A percentile compares a stretch with the other conserved stretches of the same genome.
Evolutionary conservation across 2,113 vertebrate species (phyloP).

Genomic region (Brienomyrus longianalis): DNA sequence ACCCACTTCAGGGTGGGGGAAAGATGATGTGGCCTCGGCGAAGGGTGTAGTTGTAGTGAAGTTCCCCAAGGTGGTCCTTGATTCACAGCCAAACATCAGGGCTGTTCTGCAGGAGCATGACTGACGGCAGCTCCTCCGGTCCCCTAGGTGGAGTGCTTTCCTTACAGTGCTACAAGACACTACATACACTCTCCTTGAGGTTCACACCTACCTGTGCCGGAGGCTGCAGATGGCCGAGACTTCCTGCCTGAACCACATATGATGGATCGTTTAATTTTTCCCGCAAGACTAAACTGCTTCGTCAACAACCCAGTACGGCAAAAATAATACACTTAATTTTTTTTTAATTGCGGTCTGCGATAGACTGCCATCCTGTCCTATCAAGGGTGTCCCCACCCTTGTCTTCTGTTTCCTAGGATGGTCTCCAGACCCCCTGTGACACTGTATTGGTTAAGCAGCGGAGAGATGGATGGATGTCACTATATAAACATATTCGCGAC

Average conservation of each 20-base stretch:
- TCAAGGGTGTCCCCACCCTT: background rate
- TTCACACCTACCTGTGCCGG: background rate
- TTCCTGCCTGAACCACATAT: background rate
- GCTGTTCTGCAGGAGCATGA: background rate
- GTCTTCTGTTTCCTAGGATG: background rate
- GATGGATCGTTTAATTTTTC: background rate
- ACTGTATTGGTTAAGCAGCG: background rate
- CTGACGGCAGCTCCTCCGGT: background rate
- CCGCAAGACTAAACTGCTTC: background rate
- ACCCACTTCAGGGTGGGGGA: background rate
- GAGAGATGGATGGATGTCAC: background rate
- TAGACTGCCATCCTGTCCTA: background rate
- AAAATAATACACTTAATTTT: background rate
- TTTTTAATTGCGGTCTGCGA: background rate
- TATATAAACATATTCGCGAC: background rate
- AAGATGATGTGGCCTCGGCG: background rate
- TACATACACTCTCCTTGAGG: background rate
- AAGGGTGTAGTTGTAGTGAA: background rate
- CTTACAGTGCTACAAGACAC: background rate
- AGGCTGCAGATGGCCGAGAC: background rate
- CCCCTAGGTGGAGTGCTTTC: background rate
- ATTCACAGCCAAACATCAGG: background rate
- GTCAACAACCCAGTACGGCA: background rate
- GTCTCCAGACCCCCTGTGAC: background rate
- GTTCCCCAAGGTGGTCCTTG: background rate